Evolutionary conservation across 2,888 invertebrate species (phyloP).

Genomic region (Leucophenga montana): DNA sequence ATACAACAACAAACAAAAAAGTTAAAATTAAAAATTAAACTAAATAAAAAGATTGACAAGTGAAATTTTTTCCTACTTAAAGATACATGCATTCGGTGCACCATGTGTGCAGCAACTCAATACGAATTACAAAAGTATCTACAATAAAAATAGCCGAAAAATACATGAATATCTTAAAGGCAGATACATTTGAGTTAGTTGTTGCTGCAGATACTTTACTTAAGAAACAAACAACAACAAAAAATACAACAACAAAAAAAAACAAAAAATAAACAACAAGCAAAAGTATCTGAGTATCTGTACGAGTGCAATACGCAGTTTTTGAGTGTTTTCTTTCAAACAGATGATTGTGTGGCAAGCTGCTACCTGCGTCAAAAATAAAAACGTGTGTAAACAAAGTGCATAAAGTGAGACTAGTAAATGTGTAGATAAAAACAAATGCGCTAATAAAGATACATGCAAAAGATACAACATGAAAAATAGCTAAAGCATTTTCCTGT

Average conservation of each 20-base stretch:
- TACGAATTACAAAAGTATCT: conserved; percentile 52
- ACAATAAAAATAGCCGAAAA: conserved; percentile 54
- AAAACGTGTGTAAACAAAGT: conserved; percentile 6
- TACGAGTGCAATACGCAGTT: conserved; percentile 45
- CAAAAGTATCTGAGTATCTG: conserved; percentile 54
- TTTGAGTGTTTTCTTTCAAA: conserved; percentile 53
- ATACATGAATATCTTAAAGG: conserved; percentile 53
- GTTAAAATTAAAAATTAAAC: neutral
- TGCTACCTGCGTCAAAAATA: conserved; percentile 44
- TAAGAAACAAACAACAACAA: too few species aligned
- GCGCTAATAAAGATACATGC: conserved; percentile 59
- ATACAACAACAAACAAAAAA: too few species aligned
- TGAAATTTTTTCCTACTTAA: conserved; percentile 29
- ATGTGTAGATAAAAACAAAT: conserved; percentile 64
- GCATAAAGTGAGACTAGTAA: conserved; percentile 41
- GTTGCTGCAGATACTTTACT: conserved; percentile 21
- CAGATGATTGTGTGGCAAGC: conserved; percentile 34
- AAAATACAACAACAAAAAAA: neutral
- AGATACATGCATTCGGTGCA: conserved; percentile 43
- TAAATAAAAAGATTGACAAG: neutral
- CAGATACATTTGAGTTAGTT: conserved; percentile 4
- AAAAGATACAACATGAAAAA: conserved; percentile 57
- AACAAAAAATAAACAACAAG: neutral
- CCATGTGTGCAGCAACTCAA: conserved; percentile 28
- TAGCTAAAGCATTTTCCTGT: conserved; percentile 17